Conservation (phyloP, 2,797 vertebrate genomes). For the Cetoscarus ocellatus region DNA sequence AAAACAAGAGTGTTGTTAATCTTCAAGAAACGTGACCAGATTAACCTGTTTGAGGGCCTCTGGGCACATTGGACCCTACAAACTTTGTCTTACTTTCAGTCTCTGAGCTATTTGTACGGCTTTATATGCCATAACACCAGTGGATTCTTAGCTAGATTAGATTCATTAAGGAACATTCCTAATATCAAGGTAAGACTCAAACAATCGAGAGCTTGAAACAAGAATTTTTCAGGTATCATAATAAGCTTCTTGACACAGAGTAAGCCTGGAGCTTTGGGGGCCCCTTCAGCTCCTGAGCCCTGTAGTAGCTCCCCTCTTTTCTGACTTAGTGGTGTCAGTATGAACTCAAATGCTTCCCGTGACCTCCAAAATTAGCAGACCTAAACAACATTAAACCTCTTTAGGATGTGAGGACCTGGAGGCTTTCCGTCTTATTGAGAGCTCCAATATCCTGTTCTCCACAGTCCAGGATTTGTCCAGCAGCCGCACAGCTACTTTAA, state of each 20-base stretch:
- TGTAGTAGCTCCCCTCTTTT: background rate
- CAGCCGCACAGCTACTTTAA: constrained; percentile 8
- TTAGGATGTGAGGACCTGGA: constrained; percentile 40
- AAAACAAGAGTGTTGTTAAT: background rate
- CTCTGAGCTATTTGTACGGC: background rate
- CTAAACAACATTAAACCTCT: constrained; percentile 48
- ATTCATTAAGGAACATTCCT: background rate
- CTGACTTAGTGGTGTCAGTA: background rate
- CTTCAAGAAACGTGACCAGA: background rate
- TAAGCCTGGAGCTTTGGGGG: background rate
- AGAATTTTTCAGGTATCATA: background rate
- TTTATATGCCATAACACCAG: background rate
- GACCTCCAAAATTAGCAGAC: constrained; percentile 44
- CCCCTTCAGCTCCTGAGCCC: background rate
- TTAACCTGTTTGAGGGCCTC: background rate
- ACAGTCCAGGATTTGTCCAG: constrained; percentile 33
- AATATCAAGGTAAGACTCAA: background rate
- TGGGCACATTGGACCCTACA: background rate
- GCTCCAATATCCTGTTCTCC: constrained; percentile 56
- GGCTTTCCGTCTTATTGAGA: constrained; percentile 26
- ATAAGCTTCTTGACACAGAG: background rate
- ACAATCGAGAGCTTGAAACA: background rate
- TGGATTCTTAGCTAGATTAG: background rate
- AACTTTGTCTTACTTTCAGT: too few relatives aligned
- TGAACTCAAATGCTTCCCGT: constrained; percentile 19